These are phyloP conservation scores for Teleiodes luculella DNA, from an alignment of 2,888 invertebrate genomes.

Conservation along the genomic window DNA sequence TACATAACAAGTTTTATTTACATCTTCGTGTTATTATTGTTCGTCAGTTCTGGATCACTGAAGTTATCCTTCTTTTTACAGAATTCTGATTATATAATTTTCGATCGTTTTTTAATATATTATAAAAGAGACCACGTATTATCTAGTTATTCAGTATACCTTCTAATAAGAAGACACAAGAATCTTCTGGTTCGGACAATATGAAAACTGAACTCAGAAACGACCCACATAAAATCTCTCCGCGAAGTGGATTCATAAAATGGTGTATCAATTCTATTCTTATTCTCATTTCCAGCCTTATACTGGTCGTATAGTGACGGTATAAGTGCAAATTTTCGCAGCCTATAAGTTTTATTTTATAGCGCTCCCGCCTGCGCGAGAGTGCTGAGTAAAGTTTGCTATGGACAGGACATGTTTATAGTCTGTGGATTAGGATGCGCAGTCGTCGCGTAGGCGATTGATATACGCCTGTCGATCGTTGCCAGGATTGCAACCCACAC, in stretches of 20 bases:
- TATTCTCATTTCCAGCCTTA: slow-evolving; percentile 19
- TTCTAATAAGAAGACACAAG: too few relatives aligned
- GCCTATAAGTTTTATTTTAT: slow-evolving; percentile 52
- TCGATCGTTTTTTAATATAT: too few relatives aligned
- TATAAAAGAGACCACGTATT: too few relatives aligned
- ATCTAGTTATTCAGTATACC: too few relatives aligned
- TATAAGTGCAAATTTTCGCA: slow-evolving; percentile 29
- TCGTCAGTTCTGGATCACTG: too few relatives aligned
- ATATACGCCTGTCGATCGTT: slow-evolving; percentile 51
- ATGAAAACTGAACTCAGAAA: too few relatives aligned
- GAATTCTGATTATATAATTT: too few relatives aligned
- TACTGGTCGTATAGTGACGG: neutral
- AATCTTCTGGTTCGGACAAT: too few relatives aligned
- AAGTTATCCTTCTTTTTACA: neutral
- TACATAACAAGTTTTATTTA: neutral
- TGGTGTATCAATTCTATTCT: slow-evolving; percentile 18
- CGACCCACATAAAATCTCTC: slow-evolving; percentile 1
- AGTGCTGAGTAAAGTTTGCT: slow-evolving; percentile 26
- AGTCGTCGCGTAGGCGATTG: slow-evolving; percentile 55
- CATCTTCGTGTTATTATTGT: neutral
- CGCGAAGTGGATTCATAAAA: slow-evolving; percentile 3
- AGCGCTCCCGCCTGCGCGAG: slow-evolving; percentile 47
- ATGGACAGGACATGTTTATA: slow-evolving; percentile 24
- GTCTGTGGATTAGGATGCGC: slow-evolving; percentile 17
- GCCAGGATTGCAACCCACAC: slow-evolving; percentile 13